Percentiles rank a stretch among this genome's conserved stretches.
phyloP scores from a whole-genome alignment of 2,113 vertebrate species.

The Dinomys branickii region DNA sequence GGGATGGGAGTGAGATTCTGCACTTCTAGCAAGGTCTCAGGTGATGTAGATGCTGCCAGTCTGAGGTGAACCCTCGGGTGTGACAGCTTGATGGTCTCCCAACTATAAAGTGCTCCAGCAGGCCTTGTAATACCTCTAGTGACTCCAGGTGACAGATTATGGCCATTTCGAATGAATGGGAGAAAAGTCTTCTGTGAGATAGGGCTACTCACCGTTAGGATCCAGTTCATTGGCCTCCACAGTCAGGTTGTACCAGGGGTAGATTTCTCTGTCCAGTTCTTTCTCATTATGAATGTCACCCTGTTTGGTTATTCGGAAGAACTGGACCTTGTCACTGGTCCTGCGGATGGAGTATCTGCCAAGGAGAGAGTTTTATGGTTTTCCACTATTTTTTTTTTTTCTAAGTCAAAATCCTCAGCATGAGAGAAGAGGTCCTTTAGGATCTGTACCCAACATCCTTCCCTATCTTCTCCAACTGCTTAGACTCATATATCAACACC shows the following conservation, averaged over 20 bases:
- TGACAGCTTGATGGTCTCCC: not conserved
- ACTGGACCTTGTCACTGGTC: constrained; percentile 84
- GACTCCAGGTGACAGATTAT: not conserved
- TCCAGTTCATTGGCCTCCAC: constrained; percentile 92
- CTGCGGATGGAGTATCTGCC: constrained; percentile 90
- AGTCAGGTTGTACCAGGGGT: constrained; percentile 89
- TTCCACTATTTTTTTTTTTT: not conserved
- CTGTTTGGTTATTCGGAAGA: constrained; percentile 84
- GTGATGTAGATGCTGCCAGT: not conserved
- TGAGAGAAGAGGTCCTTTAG: not conserved
- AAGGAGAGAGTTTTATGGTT: constrained; percentile 54
- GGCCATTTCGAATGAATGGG: not conserved
- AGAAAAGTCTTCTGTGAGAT: not conserved
- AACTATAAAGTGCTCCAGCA: not conserved
- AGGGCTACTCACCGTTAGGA: constrained; percentile 80
- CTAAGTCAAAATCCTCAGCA: not conserved
- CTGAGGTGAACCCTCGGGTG: not conserved
- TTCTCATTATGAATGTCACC: constrained; percentile 89
- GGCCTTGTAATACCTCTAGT: not conserved
- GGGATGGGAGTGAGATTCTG: not conserved
- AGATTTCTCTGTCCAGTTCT: constrained; percentile 92
- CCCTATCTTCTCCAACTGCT: not conserved
- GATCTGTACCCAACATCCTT: not conserved
- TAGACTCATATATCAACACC: not conserved
- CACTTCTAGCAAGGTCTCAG: not conserved